Base-by-base conservation (phyloP, 1,140 invertebrate genomes). In the Chlorops oryzae region DNA sequence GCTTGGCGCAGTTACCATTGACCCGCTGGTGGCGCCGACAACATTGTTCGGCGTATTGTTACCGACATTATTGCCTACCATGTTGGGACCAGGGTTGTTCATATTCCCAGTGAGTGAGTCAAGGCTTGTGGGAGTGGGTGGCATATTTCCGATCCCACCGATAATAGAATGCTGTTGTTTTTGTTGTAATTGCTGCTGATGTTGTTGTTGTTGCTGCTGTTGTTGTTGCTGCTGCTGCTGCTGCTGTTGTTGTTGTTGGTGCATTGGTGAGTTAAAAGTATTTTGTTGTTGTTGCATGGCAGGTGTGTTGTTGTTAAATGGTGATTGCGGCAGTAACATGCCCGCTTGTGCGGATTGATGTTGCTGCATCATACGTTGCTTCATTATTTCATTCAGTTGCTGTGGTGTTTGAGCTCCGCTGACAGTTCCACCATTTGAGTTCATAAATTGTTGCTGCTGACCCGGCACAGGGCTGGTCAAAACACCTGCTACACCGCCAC, bases 381-480 rank as follows among this genome's bases (percentile, higher is more conserved):
- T 80, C 73, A 81, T 78, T 3, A 78, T 61, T 20, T 82, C 81
- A n/a, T 45, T 69, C 3, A 70, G 47, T 40, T 55, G 53, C 37
- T 68, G 65, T n/a, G 62, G 47, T 40, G 56, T 63, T 18, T 44
- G 50, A 17, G 53, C 51, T 0, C 58, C 57, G n/a, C n/a, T n/a
- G n/a, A n/a, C n/a, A 25, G 71, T 74, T 47, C 79, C 79, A 3
- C 78, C 77, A 59, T 80, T 80, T 10, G 70, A 68, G 41, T 72
- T 74, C 40, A 77, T 63, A 18, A 72, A 73, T 72, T 80, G 78
- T 73, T 62, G 63, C 49, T 66, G 75, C 65, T 71, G 76, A 69
- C 68, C 78, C 62, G 66, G 78, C 65, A 73, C 76, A 56, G 72
- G 65, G 61, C 70, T 53, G 65, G 72, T 53, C 67, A 55, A 35